Evolutionary conservation across 2,113 vertebrate genomes (phyloP).

Genomic region (Ailurus styani): DNA sequence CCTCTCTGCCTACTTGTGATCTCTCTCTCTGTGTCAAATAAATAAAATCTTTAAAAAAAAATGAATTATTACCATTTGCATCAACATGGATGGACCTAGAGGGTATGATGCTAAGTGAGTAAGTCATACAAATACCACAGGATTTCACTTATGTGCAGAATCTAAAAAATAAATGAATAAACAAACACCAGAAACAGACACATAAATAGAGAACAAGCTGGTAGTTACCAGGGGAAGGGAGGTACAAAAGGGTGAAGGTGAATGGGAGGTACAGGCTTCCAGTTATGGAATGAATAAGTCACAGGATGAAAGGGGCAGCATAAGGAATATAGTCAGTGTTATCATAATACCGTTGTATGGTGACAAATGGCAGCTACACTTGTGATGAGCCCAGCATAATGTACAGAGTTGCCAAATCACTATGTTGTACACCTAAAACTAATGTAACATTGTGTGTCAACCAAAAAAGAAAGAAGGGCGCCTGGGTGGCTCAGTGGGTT

Average conservation of each 20-base stretch:
- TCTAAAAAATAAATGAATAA: background rate
- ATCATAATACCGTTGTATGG: background rate
- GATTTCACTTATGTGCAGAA: background rate
- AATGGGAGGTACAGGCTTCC: background rate
- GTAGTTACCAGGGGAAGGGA: background rate
- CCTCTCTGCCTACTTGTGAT: too few relatives aligned
- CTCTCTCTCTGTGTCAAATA: too few relatives aligned
- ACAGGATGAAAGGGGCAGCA: background rate
- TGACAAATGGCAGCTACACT: background rate
- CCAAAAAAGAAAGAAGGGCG: background rate
- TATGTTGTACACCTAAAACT: background rate
- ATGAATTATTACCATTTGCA: background rate
- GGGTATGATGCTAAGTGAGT: background rate
- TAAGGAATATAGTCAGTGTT: background rate
- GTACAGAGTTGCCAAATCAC: background rate
- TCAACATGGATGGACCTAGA: background rate
- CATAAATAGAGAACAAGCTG: background rate
- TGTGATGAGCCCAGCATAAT: background rate
- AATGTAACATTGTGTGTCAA: background rate
- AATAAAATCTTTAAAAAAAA: too few relatives aligned
- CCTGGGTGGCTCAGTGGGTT: too few relatives aligned
- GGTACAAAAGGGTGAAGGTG: background rate
- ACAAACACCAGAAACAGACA: background rate
- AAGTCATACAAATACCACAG: background rate
- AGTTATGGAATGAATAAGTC: background rate